A percentile compares a stretch with the other conserved stretches of the same genome.
Conservation (phyloP, 2,797 vertebrate species). For the Lacerta bilineata region DNA sequence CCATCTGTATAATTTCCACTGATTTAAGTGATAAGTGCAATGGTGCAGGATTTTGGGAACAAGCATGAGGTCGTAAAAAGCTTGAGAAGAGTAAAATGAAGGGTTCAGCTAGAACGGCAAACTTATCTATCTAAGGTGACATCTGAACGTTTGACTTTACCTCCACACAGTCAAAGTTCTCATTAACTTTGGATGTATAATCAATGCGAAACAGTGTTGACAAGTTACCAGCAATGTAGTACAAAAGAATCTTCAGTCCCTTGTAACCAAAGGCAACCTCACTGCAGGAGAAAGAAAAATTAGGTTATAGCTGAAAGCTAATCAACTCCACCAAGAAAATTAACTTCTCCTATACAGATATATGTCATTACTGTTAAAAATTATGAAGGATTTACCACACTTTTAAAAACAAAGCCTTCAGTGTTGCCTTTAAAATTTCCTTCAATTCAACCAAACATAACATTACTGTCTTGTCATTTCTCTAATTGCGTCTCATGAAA, state of each 20-base stretch:
- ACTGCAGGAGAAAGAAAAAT: conserved; percentile 76
- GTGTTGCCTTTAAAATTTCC: not conserved
- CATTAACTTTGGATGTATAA: conserved; percentile 92
- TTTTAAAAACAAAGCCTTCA: not conserved
- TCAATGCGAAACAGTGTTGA: conserved; percentile 95
- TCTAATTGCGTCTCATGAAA: not conserved
- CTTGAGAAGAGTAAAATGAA: not conserved
- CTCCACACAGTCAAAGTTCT: conserved; percentile 95
- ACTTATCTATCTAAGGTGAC: not conserved
- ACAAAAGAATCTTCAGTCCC: conserved; percentile 92
- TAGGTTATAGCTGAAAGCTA: conserved; percentile 15
- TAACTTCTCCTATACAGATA: not conserved
- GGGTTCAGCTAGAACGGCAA: not conserved
- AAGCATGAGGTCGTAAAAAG: not conserved
- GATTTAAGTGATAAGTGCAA: not conserved
- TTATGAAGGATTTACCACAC: not conserved
- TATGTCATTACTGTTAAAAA: not conserved
- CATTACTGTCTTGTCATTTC: not conserved
- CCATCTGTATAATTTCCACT: not conserved
- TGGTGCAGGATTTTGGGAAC: not conserved
- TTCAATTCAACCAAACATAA: not conserved
- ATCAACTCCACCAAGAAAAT: not conserved
- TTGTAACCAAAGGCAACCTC: conserved; percentile 99
- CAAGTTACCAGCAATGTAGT: conserved; percentile 93
- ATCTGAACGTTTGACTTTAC: conserved; percentile 80